Conservation (phyloP, 2,888 invertebrate genomes). For the Gibbula magus region DNA sequence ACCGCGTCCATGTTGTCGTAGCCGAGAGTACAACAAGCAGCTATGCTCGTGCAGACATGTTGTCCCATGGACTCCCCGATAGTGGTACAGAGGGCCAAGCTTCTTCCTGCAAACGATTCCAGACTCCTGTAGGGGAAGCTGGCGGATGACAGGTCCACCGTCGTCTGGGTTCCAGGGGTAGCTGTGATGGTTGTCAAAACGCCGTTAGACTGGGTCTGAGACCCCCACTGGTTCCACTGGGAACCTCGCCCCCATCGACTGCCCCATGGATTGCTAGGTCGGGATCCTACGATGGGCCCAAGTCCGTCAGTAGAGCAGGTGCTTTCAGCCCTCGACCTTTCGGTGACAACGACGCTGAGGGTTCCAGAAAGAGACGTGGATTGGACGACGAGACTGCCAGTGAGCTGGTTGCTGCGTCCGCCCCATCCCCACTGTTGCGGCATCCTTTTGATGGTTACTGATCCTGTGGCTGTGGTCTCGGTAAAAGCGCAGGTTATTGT, state of each 20-base stretch:
- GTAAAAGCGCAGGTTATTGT: not conserved
- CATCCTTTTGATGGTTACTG: not conserved
- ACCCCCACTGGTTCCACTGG: not conserved
- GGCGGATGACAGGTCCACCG: not conserved
- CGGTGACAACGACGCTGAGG: not conserved
- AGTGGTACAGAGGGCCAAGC: not conserved
- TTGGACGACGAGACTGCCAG: not conserved
- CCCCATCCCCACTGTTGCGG: not conserved
- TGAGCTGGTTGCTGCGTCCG: not conserved
- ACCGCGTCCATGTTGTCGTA: not conserved
- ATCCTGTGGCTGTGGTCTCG: not conserved
- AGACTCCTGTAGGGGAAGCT: not conserved
- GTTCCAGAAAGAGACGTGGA: not conserved
- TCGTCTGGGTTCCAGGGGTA: not conserved
- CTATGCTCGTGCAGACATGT: not conserved
- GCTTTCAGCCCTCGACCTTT: not conserved
- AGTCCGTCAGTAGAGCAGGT: not conserved
- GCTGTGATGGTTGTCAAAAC: not conserved
- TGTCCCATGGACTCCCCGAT: not conserved
- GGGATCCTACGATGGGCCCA: not conserved
- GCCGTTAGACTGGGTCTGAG: not conserved
- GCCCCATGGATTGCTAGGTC: not conserved
- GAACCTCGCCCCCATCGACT: not conserved
- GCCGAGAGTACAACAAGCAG: not conserved
- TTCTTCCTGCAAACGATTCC: not conserved